Percentiles rank a stretch among this genome's conserved stretches.
phyloP scores from a whole-genome alignment of 2,797 vertebrate species.

The Threskiornis aethiopicus region DNA sequence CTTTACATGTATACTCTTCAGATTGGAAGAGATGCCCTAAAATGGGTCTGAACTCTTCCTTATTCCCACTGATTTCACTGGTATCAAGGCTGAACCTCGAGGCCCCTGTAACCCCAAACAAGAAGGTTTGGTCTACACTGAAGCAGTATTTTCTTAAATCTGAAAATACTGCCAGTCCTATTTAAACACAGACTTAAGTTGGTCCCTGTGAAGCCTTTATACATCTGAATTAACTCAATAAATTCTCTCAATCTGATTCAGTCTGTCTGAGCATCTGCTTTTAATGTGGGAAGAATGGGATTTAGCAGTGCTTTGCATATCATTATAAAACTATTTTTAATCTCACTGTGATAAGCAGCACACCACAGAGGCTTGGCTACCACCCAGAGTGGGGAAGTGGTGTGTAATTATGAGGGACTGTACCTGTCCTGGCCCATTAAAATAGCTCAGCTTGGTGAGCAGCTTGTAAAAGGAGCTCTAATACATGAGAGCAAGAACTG shows the following conservation, averaged over 20 bases:
- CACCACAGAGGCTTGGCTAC: neutral
- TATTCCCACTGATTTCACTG: neutral
- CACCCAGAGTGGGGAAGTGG: neutral
- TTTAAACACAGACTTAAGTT: neutral
- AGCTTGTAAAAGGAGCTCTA: neutral
- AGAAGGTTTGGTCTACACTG: neutral
- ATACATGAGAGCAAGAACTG: neutral
- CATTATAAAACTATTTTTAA: slow-evolving; percentile 36
- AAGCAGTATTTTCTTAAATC: neutral
- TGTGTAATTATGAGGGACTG: neutral
- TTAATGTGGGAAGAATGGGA: neutral
- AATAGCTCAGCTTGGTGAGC: neutral
- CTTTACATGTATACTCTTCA: neutral
- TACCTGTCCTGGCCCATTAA: neutral
- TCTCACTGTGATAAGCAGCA: neutral
- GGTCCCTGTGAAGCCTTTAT: neutral
- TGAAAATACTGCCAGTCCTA: neutral
- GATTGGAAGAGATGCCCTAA: neutral
- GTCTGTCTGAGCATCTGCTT: slow-evolving; percentile 14
- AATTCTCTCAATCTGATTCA: neutral
- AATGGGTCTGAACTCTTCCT: neutral
- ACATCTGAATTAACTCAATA: neutral
- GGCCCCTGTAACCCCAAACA: neutral
- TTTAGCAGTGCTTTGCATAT: neutral
- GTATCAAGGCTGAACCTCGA: neutral